Evolutionary conservation across 2,113 vertebrate species (phyloP), one percentile per base, ranked within the genome.

Genomic region (Sigmodon hispidus): DNA sequence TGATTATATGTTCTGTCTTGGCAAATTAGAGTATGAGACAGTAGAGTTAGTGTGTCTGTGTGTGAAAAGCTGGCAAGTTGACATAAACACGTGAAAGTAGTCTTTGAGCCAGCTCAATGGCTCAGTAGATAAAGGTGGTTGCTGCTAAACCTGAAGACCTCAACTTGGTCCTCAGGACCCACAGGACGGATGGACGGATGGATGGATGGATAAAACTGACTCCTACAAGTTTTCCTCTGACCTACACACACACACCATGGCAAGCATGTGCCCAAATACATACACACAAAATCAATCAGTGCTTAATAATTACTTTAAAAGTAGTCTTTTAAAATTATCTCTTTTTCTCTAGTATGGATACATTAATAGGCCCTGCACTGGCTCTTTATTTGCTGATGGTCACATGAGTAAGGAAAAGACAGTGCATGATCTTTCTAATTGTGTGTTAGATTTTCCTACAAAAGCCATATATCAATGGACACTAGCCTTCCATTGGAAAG

Each of bases 1-100:
- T 4, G 40, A 34, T 45, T 57, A 48, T 48, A 72, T n/a, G 55
- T 29, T 94, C 7, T 70, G 22, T 84, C 19, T 79, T 59, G 85
- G 92, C 43, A 93, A 93, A 93, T 7, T 21, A 84, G 87, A 91
- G 36, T 17, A 24, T 55, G 17, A 87, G 87, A 84, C 65, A 94
- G 89, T 80, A 86, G 61, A 65, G 12, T 73, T 63, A 59, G 36
- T 7, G 50, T 16, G 3, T 29, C 1, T 65, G 45, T 70, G 21
- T 55, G 8, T 70, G 7, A n/a, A 76, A 80, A 94, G 91, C 48
- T 55, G 22, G 19, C 59, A 89, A 86, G 3, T 79, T 13, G n/a
- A 15, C 7, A 65, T 22, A 43, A 9, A 4, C 7, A 83, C 17
- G 61, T 24, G 86, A 69, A 77, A 70, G 19, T 19, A 75, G 21